Base-by-base conservation (phyloP, 2,797 vertebrate species). In the Pangasius mekongensis region DNA sequence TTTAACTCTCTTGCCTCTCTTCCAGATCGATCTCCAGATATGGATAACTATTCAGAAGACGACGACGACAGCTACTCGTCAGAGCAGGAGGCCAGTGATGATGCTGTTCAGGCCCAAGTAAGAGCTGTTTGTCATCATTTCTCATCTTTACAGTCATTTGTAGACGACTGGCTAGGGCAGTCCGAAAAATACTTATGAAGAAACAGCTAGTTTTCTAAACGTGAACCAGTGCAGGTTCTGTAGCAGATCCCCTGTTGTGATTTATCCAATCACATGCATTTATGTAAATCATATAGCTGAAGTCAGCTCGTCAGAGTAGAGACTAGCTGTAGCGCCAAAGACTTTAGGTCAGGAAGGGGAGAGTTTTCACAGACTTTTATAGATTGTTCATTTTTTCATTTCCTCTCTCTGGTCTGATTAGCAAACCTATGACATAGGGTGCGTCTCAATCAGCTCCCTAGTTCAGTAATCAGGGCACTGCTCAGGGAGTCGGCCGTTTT, bases 21-120 rank as follows among this genome's bases (percentile, higher is more conserved):
- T 78, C 14, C 78, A 94, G 92, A 93, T 89, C 93, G 91, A 60
- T 94, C 94, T 86, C 94, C 94, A 33, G 94, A 94, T 86, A 92
- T 94, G 80, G 94, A 94, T 87, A 94, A 94, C 84, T 94, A 93
- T 87, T 94, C 94, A 0, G 94, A 94, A 85, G 94, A 94, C 30
- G 94, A 95, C 20, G 94, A 95, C 8, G 94, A 94, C 87, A 94
- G 94, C 86, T 94, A 93, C 80, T 94, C 94, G 3, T 94, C 94
- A 11, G 93, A 94, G 86, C 94, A 94, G 89, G 93, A 94, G 66
- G 94, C 90, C 73, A 94, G 93, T 80, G 94, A 94, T 33, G 94
- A 94, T 74, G 93, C 92, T 1, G 93, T 89, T 43, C 94, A 93
- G 9, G 87, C 80, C 58, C 94, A 94, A 92, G 94, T 94, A 58